Base-by-base conservation (phyloP, 2,797 vertebrate genomes). In the Pseudochromis fuscus region DNA sequence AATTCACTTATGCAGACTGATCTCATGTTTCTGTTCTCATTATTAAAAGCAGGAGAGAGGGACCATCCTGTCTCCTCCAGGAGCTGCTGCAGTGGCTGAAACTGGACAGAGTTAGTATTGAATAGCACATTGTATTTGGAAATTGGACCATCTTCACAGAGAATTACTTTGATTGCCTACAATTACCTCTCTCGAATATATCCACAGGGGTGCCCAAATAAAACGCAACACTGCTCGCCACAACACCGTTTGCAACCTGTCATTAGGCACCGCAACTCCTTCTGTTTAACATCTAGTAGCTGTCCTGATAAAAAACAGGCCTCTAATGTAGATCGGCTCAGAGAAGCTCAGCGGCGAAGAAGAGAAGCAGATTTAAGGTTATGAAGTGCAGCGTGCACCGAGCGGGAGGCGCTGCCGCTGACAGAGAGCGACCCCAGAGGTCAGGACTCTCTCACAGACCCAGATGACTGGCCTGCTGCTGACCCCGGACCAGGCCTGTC, bases 111-210 rank as follows among this genome's bases (percentile, higher is more conserved):
- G 48, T 18, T 27, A 16, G 18, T 31, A 67, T 62, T 81, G 70
- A 90, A 78, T 70, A 53, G 66, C 45, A 67, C 52, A 80, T 84
- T 87, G 75, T 78, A 63, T 82, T 82, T 76, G 49, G 27, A 81
- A 81, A 69, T 48, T 81, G 77, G 84, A 77, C 64, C 56, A 56
- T 77, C 70, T 75, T 84, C 57, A 79, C 50, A 76, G 67, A 71
- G 83, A 84, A 83, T 73, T 58, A 72, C 68, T 46, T 55, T 80
- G 63, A 88, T 71, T 68, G 71, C 78, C 82, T 79, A 63, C 83
- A 85, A 87, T 88, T 86, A 89, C 53, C 56, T 69, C 72, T 69
- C 68, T 77, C 61, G 75, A 78, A 73, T 74, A 76, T 78, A 70
- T 84, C 81, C 75, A 83, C 75, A 44, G 69, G 78, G 75, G 59